A percentile compares a stretch with the other conserved stretches of the same genome.
These are phyloP conservation scores for Linyphia triangularis DNA, from an alignment of 2,888 invertebrate genomes.

Conservation along the genomic window DNA sequence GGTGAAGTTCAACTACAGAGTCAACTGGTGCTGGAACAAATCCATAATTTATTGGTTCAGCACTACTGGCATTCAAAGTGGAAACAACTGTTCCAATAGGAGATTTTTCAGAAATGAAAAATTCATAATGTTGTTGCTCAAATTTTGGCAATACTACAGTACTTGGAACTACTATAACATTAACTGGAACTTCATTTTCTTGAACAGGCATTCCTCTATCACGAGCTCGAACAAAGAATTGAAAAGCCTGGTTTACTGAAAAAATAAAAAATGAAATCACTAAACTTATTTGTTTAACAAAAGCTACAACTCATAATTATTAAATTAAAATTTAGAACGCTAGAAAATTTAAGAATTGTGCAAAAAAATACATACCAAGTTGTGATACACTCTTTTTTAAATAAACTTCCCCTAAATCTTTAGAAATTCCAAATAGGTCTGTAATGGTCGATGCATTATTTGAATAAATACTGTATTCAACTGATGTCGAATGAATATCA, in stretches of 20 bases:
- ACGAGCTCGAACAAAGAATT: conserved; percentile 92
- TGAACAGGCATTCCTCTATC: conserved; percentile 87
- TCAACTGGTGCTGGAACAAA: conserved; percentile 82
- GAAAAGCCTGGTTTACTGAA: conserved; percentile 88
- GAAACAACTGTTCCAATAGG: conserved; percentile 86
- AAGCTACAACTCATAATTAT: background rate
- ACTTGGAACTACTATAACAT: conserved; percentile 88
- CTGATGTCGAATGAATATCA: conserved; percentile 83
- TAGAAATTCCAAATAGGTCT: conserved; percentile 87
- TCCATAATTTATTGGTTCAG: conserved; percentile 83
- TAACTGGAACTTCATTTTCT: conserved; percentile 86
- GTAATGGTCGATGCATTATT: conserved; percentile 81
- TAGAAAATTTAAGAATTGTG: background rate
- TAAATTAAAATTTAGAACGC: background rate
- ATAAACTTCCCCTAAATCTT: conserved; percentile 87
- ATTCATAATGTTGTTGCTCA: conserved; percentile 86
- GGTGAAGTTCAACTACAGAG: conserved; percentile 80
- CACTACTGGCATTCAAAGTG: conserved; percentile 85
- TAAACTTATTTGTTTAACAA: background rate
- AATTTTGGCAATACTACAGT: conserved; percentile 88
- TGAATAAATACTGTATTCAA: conserved; percentile 89
- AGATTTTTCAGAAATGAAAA: conserved; percentile 89
- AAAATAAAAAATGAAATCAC: conserved; percentile 76
- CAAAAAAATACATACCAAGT: conserved; percentile 51
- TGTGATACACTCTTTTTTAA: conserved; percentile 79